Evolutionary conservation across 2,888 invertebrate genomes (phyloP).

Genomic region (Anticlea derivata): DNA sequence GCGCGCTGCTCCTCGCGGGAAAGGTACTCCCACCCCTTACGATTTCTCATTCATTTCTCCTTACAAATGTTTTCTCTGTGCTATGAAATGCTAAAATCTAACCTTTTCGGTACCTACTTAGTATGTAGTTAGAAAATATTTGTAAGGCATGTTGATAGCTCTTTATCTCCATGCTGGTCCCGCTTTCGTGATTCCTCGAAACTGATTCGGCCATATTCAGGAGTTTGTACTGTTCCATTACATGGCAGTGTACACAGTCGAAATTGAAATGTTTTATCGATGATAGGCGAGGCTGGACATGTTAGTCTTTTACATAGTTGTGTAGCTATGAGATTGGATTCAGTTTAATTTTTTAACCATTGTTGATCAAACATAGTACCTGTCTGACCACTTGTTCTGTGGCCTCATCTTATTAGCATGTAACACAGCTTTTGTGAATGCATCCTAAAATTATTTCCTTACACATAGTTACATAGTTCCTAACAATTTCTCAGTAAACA

Average conservation of each 20-base stretch:
- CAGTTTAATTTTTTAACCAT: slow-evolving; percentile 1
- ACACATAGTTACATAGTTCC: slow-evolving; percentile 10
- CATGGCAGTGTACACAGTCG: neutral
- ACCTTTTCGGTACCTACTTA: slow-evolving; percentile 11
- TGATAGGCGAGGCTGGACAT: slow-evolving; percentile 37
- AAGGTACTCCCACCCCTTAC: slow-evolving; percentile 86
- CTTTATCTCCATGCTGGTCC: slow-evolving; percentile 41
- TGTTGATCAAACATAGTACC: slow-evolving; percentile 8
- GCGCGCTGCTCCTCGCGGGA: slow-evolving; percentile 93
- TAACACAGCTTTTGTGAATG: slow-evolving; percentile 27
- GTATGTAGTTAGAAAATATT: slow-evolving; percentile 35
- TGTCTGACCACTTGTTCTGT: slow-evolving; percentile 6
- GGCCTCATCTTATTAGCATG: slow-evolving; percentile 22
- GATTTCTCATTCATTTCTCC: slow-evolving; percentile 30
- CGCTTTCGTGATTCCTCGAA: slow-evolving; percentile 40
- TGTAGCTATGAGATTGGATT: slow-evolving; percentile 12
- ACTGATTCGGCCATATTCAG: slow-evolving; percentile 31
- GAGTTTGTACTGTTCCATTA: slow-evolving; percentile 5
- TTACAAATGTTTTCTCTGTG: slow-evolving; percentile 32
- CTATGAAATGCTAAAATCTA: slow-evolving; percentile 20
- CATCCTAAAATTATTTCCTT: slow-evolving; percentile 11
- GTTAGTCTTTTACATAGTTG: slow-evolving; percentile 17
- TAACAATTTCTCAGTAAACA: slow-evolving; percentile 12
- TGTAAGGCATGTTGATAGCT: slow-evolving; percentile 41
- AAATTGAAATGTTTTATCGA: slow-evolving; percentile 11